phyloP scores from a whole-genome alignment of 2,113 vertebrate species.

The Grammomys dolichurus region DNA sequence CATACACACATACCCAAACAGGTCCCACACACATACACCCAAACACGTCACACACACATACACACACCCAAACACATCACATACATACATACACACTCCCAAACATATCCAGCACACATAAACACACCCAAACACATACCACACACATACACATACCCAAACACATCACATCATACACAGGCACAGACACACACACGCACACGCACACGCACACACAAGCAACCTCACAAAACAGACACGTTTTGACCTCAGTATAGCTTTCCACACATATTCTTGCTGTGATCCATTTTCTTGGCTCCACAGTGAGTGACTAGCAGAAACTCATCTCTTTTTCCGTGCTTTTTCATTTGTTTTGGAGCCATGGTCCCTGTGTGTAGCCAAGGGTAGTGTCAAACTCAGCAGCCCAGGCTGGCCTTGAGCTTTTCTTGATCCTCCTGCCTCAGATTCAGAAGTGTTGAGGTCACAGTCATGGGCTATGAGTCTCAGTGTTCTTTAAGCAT shows the following conservation, averaged over 20 bases:
- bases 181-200: not conserved
- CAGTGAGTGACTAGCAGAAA: not conserved
- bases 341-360: not conserved
- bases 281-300: conserved; percentile 17
- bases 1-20: not conserved
- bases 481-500: not conserved
- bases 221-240: not conserved
- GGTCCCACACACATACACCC: not conserved
- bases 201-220: not conserved
- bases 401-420: not conserved
- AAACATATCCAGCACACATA: not conserved
- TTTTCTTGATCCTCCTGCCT: not conserved
- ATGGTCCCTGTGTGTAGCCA: not conserved
- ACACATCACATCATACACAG: too few relatives aligned
- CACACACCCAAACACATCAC: not conserved
- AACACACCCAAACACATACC: not conserved
- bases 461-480: not conserved
- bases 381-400: not conserved
- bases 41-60: not conserved
- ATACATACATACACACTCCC: not conserved
- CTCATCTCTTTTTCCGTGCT: not conserved
- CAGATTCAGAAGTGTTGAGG: not conserved
- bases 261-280: not conserved
- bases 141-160: not conserved
- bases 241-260: conserved; percentile 28